These are phyloP conservation scores for Metopia argyrocephala DNA, from an alignment of 2,888 invertebrate genomes.

Conservation along the genomic window DNA sequence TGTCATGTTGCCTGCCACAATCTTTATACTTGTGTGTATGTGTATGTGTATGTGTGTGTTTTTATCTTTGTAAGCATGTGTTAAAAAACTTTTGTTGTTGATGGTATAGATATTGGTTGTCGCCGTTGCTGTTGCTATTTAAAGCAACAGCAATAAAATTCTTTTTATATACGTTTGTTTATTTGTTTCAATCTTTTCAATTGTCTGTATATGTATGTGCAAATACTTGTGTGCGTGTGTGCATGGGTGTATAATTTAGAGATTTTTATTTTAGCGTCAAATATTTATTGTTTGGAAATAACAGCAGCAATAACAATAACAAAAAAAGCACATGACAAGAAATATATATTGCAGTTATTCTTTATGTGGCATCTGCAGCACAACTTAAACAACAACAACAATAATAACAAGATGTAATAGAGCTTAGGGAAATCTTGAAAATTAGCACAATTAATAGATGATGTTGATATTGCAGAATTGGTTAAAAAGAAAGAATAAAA, in stretches of 20 bases:
- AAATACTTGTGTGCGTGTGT: conserved; percentile 6
- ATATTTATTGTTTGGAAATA: conserved; percentile 63
- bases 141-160: conserved; percentile 49
- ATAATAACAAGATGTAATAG: conserved; percentile 62
- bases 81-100: conserved; percentile 51
- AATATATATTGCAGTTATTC: conserved; percentile 17
- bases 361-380: conserved; percentile 33
- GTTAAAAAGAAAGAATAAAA: neutral
- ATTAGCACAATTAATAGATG: conserved; percentile 77
- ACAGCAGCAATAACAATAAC: conserved; percentile 2
- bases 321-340: conserved; percentile 53
- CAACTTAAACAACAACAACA: conserved; percentile 12
- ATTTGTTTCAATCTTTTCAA: conserved; percentile 44
- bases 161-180: conserved; percentile 2
- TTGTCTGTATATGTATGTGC: conserved; percentile 16
- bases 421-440: conserved; percentile 77
- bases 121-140: conserved; percentile 49
- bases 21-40: conserved; percentile 24
- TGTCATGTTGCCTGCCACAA: conserved; percentile 57
- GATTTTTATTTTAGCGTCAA: conserved; percentile 39
- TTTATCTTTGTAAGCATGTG: no score
- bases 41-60: no score
- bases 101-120: neutral
- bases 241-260: neutral
- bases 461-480: conserved; percentile 36